phyloP scores from a whole-genome alignment of 1,140 invertebrate genomes.

The Adelges cooleyi region DNA sequence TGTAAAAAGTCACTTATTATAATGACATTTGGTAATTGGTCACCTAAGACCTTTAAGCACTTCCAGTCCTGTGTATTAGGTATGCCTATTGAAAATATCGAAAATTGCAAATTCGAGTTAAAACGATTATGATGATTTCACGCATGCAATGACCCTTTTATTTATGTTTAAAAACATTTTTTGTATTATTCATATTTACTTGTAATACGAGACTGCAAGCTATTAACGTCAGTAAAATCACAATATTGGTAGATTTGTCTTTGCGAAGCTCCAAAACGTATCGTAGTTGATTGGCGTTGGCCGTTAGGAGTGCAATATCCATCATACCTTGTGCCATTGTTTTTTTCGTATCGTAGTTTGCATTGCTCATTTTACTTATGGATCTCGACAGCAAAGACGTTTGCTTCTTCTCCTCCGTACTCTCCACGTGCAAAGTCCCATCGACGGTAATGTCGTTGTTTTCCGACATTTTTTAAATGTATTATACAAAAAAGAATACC shows the following conservation, averaged over 20 bases:
- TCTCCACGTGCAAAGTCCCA: too few relatives aligned
- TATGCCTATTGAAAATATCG: slow-evolving; percentile 26
- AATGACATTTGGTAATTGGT: too few relatives aligned
- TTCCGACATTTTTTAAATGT: too few relatives aligned
- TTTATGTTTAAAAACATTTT: background rate
- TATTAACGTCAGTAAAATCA: slow-evolving; percentile 63
- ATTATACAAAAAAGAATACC: too few relatives aligned
- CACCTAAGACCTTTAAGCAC: too few relatives aligned
- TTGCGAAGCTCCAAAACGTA: slow-evolving; percentile 63
- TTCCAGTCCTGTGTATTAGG: too few relatives aligned
- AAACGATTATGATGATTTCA: too few relatives aligned
- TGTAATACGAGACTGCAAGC: slow-evolving; percentile 63
- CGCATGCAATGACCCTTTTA: too few relatives aligned
- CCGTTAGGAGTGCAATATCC: slow-evolving; percentile 67
- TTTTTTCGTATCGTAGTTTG: slow-evolving; percentile 49
- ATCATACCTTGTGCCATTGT: slow-evolving; percentile 84
- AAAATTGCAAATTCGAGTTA: too few relatives aligned
- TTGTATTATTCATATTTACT: slow-evolving; percentile 40
- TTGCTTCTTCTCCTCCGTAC: background rate
- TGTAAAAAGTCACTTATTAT: too few relatives aligned
- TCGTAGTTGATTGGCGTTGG: slow-evolving; percentile 77
- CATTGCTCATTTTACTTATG: background rate
- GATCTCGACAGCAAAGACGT: background rate
- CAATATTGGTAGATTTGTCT: slow-evolving; percentile 57
- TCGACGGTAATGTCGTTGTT: too few relatives aligned